These are phyloP conservation scores for Nipponacmea schrenckii DNA, from an alignment of 2,888 invertebrate species.

Conservation along the genomic window DNA sequence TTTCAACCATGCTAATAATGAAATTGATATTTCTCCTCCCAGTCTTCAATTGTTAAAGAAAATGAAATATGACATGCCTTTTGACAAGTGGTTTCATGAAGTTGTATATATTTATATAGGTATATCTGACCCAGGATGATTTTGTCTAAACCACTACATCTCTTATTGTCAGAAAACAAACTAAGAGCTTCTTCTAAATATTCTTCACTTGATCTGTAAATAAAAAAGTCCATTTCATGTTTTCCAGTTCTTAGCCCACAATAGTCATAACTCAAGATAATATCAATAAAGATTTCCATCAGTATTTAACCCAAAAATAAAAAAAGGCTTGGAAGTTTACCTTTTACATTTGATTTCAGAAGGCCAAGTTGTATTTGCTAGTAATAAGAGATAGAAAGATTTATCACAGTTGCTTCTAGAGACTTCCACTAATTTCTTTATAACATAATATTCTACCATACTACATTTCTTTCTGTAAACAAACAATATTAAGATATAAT, in stretches of 20 bases:
- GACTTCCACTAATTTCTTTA: background rate
- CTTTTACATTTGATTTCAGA: too few species aligned
- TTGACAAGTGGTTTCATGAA: conserved; percentile 29
- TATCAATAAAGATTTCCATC: too few species aligned
- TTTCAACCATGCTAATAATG: too few species aligned
- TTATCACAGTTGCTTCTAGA: background rate
- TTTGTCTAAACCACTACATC: background rate
- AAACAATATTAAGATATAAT: too few species aligned
- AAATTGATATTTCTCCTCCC: too few species aligned
- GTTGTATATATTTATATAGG: conserved; percentile 31
- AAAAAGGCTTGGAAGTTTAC: too few species aligned
- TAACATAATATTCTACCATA: background rate
- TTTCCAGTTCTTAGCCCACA: too few species aligned
- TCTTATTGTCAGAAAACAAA: background rate
- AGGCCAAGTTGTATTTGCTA: background rate
- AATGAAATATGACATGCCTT: conserved; percentile 15
- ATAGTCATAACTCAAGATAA: too few species aligned
- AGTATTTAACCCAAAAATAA: too few species aligned
- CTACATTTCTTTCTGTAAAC: background rate
- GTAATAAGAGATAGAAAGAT: background rate
- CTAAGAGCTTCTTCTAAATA: background rate
- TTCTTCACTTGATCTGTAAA: background rate
- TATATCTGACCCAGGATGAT: conserved; percentile 26
- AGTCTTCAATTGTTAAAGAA: too few species aligned
- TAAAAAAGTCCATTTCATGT: background rate